Evolutionary conservation across 2,888 invertebrate species (phyloP).

Genomic region (Perizoma flavofasciatum): DNA sequence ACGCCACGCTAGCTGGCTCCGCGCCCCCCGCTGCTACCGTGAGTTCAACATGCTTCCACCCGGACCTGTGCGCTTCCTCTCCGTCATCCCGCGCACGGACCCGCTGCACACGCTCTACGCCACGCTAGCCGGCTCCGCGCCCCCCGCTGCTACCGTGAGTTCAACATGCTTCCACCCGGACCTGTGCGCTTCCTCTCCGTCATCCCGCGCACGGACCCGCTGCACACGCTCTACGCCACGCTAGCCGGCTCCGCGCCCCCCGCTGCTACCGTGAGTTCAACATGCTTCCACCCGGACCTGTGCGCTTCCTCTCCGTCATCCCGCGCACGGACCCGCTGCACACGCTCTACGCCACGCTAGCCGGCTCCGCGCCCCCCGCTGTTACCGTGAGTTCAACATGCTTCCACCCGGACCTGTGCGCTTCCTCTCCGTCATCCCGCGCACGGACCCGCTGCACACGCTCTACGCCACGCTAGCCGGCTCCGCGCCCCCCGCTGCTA

Average conservation of each 20-base stretch:
- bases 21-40: conserved; percentile 85
- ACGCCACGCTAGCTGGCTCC: conserved; percentile 94
- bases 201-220: conserved; percentile 91
- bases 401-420: no score
- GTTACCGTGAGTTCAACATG: conserved; percentile 57
- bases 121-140: conserved; percentile 92
- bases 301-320: conserved; percentile 93
- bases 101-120: conserved; percentile 97
- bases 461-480: conserved; percentile 95
- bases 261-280: conserved; percentile 73
- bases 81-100: conserved; percentile 91
- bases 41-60: no score
- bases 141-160: conserved; percentile 81
- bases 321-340: conserved; percentile 94
- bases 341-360: conserved; percentile 96
- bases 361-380: conserved; percentile 90
- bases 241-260: conserved; percentile 92
- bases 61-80: conserved; percentile 95
- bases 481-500: conserved; percentile 88
- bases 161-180: no score
- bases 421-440: conserved; percentile 92
- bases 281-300: no score
- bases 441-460: conserved; percentile 95
- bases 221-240: conserved; percentile 97
- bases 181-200: conserved; percentile 95